phyloP scores from a whole-genome alignment of 1,140 invertebrate species.

The Drosophila pandora region DNA sequence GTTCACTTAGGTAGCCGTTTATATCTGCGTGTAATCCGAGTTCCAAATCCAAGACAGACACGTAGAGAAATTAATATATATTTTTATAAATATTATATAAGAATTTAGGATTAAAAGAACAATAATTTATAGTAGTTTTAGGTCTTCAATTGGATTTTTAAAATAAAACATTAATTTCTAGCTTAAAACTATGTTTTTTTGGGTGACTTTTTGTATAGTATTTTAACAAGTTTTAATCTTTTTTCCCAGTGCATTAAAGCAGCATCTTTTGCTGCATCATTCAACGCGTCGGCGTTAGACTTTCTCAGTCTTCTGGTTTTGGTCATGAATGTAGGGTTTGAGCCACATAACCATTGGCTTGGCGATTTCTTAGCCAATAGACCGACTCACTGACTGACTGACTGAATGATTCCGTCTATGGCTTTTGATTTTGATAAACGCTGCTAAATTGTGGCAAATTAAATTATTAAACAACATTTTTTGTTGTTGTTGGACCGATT shows the following conservation, averaged over 20 bases:
- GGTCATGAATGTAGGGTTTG: constrained; percentile 4
- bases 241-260: constrained; percentile 10
- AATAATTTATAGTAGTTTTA: too few relatives aligned
- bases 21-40: constrained; percentile 74
- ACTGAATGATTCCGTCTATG: constrained; percentile 64
- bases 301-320: constrained; percentile 32
- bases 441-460: constrained; percentile 83
- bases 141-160: too few relatives aligned
- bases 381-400: constrained; percentile 10
- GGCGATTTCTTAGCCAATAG: constrained; percentile 31
- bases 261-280: constrained; percentile 62
- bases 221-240: neutral
- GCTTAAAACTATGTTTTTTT: too few relatives aligned
- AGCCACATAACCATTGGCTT: constrained; percentile 24
- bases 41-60: constrained; percentile 30
- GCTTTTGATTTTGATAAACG: constrained; percentile 80
- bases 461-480: constrained; percentile 83
- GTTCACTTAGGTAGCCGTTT: constrained; percentile 81
- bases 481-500: constrained; percentile 35
- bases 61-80: neutral
- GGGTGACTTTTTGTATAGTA: neutral
- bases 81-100: neutral
- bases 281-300: constrained; percentile 54
- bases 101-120: too few relatives aligned
- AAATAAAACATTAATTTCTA: neutral